A percentile compares a stretch with the other conserved stretches of the same genome.
Evolutionary conservation across 2,113 vertebrate species (phyloP).

Genomic region (Corapipo altera): DNA sequence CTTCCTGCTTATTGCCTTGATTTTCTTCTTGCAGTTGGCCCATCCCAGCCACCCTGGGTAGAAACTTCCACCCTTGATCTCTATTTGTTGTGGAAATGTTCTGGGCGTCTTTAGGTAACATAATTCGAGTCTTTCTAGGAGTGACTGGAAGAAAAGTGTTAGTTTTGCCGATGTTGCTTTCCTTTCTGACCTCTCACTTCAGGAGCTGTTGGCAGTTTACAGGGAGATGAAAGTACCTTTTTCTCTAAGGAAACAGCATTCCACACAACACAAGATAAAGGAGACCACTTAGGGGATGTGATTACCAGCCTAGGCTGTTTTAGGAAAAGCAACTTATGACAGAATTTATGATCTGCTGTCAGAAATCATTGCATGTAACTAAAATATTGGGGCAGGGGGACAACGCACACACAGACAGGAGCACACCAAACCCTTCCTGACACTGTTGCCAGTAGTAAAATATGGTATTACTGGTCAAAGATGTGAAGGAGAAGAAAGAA

Average conservation of each 20-base stretch:
- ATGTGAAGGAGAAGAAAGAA: background rate
- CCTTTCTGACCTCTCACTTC: background rate
- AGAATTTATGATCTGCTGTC: background rate
- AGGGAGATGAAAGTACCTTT: accelerated
- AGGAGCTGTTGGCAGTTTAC: background rate
- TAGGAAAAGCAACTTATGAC: background rate
- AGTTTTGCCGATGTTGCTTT: background rate
- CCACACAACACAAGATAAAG: background rate
- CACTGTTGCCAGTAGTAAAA: background rate
- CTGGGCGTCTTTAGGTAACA: background rate
- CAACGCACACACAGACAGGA: background rate
- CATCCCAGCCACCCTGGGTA: too few species aligned
- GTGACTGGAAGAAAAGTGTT: background rate
- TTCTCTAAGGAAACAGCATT: background rate
- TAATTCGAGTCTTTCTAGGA: background rate
- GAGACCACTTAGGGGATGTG: background rate
- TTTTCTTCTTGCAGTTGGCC: background rate
- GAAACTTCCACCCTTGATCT: background rate
- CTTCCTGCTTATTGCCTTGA: background rate
- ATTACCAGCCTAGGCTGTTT: background rate
- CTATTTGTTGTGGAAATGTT: background rate
- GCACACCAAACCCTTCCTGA: background rate
- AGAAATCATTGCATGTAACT: background rate
- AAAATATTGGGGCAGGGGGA: too few species aligned
- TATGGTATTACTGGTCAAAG: background rate